A percentile compares a stretch with the other conserved stretches of the same genome.
These are phyloP conservation scores for Tethea ocularis DNA, from an alignment of 2,888 invertebrate genomes.

Conservation along the genomic window DNA sequence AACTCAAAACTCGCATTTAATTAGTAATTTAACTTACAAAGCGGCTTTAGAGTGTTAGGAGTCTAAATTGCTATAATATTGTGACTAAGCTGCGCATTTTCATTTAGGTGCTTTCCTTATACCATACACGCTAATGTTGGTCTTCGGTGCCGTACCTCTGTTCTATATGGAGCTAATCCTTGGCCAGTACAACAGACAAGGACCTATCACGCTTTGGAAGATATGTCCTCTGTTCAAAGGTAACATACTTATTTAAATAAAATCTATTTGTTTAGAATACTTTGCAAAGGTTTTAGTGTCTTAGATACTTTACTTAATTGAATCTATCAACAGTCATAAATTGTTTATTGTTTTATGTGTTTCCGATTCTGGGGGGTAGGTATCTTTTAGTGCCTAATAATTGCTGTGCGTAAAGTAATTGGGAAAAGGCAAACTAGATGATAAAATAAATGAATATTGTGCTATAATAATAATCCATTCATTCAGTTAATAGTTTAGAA, in stretches of 20 bases:
- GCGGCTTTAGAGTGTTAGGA: too few species aligned
- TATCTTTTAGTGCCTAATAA: too few species aligned
- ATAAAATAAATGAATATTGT: too few species aligned
- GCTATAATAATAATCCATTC: too few species aligned
- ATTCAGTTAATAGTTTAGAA: background rate
- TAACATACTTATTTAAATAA: conserved; percentile 38
- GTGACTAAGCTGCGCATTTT: conserved; percentile 13
- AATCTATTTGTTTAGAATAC: background rate
- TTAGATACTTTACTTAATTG: too few species aligned
- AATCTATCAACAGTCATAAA: too few species aligned
- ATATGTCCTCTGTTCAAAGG: conserved; percentile 93
- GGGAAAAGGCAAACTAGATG: too few species aligned
- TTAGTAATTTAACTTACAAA: too few species aligned
- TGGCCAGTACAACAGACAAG: conserved; percentile 90
- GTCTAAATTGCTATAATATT: background rate
- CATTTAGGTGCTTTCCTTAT: conserved; percentile 89
- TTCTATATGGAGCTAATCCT: conserved; percentile 92
- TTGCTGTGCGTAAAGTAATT: too few species aligned
- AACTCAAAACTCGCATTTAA: too few species aligned
- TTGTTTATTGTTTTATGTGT: too few species aligned
- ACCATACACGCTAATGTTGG: conserved; percentile 89
- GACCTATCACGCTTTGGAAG: conserved; percentile 91
- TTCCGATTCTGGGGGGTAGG: too few species aligned
- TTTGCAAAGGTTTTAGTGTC: background rate
- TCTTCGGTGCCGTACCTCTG: conserved; percentile 89